phyloP scores from a whole-genome alignment of 2,888 invertebrate species.

The Oasisia sp. region DNA sequence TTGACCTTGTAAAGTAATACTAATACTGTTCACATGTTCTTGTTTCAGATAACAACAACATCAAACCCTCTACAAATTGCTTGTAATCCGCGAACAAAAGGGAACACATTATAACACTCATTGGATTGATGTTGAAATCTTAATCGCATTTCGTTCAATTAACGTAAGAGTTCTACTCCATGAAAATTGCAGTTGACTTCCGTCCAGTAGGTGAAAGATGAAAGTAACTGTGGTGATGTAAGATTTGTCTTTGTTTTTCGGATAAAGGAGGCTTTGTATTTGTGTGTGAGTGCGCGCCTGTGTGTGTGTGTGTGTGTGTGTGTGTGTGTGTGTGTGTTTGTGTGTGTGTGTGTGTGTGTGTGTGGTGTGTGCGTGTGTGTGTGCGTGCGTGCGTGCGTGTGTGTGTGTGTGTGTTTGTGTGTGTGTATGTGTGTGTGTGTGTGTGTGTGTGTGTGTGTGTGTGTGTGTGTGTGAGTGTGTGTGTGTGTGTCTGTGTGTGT shows the following conservation, averaged over 20 bases:
- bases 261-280: neutral
- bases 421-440: no score
- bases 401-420: no score
- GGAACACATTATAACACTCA: neutral
- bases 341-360: no score
- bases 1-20: neutral
- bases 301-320: neutral
- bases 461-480: no score
- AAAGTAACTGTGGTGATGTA: neutral
- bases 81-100: neutral
- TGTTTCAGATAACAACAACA: neutral
- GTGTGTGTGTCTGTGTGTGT: no score
- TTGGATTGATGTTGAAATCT: slow-evolving; percentile 1
- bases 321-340: neutral
- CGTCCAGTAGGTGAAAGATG: neutral
- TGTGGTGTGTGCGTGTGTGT: no score
- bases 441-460: neutral
- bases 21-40: neutral
- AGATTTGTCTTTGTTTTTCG: neutral
- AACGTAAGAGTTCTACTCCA: neutral
- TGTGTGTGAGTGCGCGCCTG: neutral
- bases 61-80: neutral
- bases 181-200: neutral
- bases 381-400: no score
- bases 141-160: slow-evolving; percentile 3